phyloP scores from a whole-genome alignment of 2,797 vertebrate species.

The Trachops cirrhosus region DNA sequence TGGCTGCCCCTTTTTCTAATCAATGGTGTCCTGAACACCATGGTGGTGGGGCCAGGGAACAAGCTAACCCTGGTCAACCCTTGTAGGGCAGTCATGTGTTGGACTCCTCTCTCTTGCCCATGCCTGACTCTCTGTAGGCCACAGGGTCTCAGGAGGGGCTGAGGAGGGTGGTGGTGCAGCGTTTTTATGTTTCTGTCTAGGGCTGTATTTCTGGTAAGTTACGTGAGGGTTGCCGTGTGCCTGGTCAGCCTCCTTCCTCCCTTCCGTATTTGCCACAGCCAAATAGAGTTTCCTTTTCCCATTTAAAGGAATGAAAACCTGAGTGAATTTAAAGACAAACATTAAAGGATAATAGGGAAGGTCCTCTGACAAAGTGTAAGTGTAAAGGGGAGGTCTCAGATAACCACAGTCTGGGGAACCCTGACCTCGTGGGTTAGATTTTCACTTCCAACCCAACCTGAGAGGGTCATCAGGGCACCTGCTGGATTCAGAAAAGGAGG shows the following conservation, averaged over 20 bases:
- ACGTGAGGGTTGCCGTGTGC: neutral
- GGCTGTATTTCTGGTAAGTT: neutral
- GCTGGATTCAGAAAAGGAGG: neutral
- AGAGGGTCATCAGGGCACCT: conserved; percentile 4
- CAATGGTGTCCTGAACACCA: neutral
- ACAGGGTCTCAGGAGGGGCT: neutral
- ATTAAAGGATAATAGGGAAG: neutral
- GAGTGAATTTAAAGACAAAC: neutral
- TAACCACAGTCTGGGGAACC: neutral
- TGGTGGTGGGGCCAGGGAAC: neutral
- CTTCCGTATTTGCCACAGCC: neutral
- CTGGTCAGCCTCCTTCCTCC: neutral
- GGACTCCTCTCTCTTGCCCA: neutral
- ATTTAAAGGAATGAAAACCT: neutral
- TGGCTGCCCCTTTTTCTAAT: neutral
- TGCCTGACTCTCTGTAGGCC: neutral
- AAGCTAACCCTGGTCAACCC: neutral
- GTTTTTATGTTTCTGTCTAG: neutral
- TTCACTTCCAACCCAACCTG: neutral
- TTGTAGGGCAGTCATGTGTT: too few relatives aligned
- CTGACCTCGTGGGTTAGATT: neutral
- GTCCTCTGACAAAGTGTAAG: fast-evolving
- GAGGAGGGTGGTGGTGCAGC: neutral
- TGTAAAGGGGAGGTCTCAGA: neutral
- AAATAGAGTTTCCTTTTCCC: neutral